Evolutionary conservation across 2,113 vertebrate species (phyloP).

Genomic region (Gnathonemus longibarbis): DNA sequence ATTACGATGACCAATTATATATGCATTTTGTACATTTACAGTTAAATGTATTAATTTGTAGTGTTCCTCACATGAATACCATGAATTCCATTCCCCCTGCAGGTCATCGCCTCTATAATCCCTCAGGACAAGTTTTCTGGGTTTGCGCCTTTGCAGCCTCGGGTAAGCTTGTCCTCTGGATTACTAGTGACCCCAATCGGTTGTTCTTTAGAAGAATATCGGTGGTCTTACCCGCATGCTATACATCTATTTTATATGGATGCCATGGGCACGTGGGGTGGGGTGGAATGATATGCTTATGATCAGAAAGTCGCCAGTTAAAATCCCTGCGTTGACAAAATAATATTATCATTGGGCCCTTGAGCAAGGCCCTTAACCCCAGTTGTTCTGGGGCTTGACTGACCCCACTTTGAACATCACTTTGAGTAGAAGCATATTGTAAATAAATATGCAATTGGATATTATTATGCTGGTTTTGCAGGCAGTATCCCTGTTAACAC

Average conservation of each 20-base stretch:
- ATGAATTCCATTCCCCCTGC: not conserved
- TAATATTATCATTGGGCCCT: not conserved
- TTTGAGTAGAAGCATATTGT: not conserved
- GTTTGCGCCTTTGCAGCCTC: slow-evolving; percentile 88
- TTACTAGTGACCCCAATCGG: not conserved
- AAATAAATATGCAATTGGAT: not conserved
- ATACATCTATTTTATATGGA: not conserved
- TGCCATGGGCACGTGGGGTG: not conserved
- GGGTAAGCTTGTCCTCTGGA: slow-evolving; percentile 56
- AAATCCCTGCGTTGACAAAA: not conserved
- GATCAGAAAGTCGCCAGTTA: not conserved
- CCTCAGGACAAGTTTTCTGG: slow-evolving; percentile 85
- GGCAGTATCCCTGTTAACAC: not conserved
- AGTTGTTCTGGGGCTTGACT: not conserved
- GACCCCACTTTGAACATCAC: not conserved
- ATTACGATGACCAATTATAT: not conserved
- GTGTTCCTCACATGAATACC: not conserved
- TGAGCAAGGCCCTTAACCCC: not conserved
- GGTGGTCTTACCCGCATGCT: not conserved
- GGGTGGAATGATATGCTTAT: not conserved
- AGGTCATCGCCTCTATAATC: slow-evolving; percentile 88
- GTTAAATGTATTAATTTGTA: not conserved
- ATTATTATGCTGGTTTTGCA: not conserved
- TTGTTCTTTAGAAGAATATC: not conserved
- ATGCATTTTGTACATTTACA: not conserved